Base-by-base conservation (phyloP, 2,888 invertebrate genomes). In the Ceratothoa steindachneri region DNA sequence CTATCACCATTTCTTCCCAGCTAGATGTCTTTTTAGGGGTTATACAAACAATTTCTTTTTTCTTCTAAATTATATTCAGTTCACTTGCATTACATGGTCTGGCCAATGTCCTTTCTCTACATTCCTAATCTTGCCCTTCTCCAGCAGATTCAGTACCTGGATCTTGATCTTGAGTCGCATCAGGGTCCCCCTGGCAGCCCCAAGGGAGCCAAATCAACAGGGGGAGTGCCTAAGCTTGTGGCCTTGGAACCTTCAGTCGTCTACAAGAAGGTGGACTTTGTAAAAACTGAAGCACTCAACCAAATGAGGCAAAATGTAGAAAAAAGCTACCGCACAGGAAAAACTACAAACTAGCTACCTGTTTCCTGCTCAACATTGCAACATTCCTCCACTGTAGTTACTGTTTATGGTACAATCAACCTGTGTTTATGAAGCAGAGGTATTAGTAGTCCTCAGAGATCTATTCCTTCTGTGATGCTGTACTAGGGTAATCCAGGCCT, bases 221-320 rank as follows among this genome's bases (percentile, higher is more conserved):
- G 64, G 12, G 73, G 51, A 27, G 29, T 75, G 7, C 53, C 75
- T 9, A 27, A 30, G 19, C 30, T 70, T 30, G 66, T 19, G 15
- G 22, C 71, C 22, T 55, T 71, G 28, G 65, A 67, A 52, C 24
- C 80, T 24, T 74, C 82, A 0, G 86, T 91, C 0, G 93, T 93
- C 7, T 96, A 96, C 85, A 93, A 95, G 84, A 93, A 92, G 0
- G 95, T 97, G 0, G 96, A 97, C 86, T 96, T 96, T 86, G 86
- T 93, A 69, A 96, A 95, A 87, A 97, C 96, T 0, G 91, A 93
- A 83, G 96, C 95, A 4, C 93, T 97, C 83, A 93, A 93, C 84
- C 90, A 91, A 76, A 94, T 93, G 51, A 88, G 91, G 69, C 90
- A 91, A 83, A 90, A 91, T 82, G 90, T 91, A 0, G 92, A 91